A percentile compares a stretch with the other conserved stretches of the same genome.
Evolutionary conservation across 1,140 invertebrate genomes (phyloP).

Genomic region (Eriocheir sinensis): DNA sequence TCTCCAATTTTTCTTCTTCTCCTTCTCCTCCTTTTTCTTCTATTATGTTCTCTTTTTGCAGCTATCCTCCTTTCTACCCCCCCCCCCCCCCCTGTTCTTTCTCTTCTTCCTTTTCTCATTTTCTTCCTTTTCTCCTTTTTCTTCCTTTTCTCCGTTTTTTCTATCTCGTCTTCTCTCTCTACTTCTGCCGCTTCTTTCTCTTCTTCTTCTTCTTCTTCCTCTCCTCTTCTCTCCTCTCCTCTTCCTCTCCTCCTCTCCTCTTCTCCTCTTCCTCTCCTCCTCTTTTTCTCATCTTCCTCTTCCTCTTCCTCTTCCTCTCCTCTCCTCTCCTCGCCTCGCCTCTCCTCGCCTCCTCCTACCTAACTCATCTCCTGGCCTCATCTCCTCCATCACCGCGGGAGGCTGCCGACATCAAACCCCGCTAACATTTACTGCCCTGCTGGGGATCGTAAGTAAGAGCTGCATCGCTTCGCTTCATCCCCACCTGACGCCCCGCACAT

Average conservation of each 20-base stretch:
- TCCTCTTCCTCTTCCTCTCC: not conserved
- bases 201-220: not conserved
- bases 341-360: not conserved
- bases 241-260: not conserved
- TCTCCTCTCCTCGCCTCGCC: not conserved
- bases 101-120: not conserved
- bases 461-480: not conserved
- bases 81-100: not conserved
- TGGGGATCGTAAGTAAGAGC: no score
- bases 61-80: not conserved
- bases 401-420: no score
- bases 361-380: no score
- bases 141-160: not conserved
- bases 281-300: not conserved
- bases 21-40: not conserved
- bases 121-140: not conserved
- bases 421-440: no score
- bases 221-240: no score
- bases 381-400: no score
- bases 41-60: no score
- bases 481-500: no score
- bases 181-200: no score
- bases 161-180: not conserved
- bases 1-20: no score
- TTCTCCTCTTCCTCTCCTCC: not conserved